phyloP scores from a whole-genome alignment of 2,113 vertebrate genomes.

The Pleuronectes platessa region DNA sequence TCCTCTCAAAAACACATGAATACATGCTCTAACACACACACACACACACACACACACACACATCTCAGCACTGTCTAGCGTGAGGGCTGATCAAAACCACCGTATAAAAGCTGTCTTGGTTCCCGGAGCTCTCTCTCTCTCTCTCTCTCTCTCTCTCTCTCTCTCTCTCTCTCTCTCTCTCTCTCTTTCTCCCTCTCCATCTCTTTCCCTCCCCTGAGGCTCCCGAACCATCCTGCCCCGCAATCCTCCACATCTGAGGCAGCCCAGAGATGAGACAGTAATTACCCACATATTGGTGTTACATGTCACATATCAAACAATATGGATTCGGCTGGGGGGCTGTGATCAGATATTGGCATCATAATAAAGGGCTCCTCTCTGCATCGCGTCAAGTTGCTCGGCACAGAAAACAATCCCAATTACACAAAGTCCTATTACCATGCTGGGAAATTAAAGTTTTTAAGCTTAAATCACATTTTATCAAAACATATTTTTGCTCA shows the following conservation, averaged over 20 bases:
- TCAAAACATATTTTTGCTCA: background rate
- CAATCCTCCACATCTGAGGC: slow-evolving; percentile 63
- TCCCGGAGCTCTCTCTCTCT: slow-evolving; percentile 34
- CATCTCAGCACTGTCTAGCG: slow-evolving; percentile 15
- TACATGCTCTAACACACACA: background rate
- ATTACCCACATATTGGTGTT: slow-evolving; percentile 66
- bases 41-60: background rate
- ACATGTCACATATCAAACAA: slow-evolving; percentile 71
- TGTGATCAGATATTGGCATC: slow-evolving; percentile 63
- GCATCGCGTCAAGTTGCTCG: slow-evolving; percentile 13
- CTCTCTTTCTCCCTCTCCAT: background rate
- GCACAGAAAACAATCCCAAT: slow-evolving; percentile 23
- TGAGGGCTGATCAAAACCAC: slow-evolving; percentile 52
- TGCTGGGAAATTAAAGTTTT: slow-evolving; percentile 8
- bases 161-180: too few species aligned
- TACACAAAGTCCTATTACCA: background rate
- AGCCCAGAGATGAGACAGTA: slow-evolving; percentile 61
- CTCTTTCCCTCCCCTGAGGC: slow-evolving; percentile 27
- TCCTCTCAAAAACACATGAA: background rate
- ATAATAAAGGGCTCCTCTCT: slow-evolving; percentile 32
- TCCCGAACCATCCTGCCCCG: slow-evolving; percentile 34
- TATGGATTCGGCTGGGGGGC: slow-evolving; percentile 57
- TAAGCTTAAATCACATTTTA: slow-evolving; percentile 30
- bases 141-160: too few species aligned
- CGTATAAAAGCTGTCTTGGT: slow-evolving; percentile 36